phyloP scores from a whole-genome alignment of 1,140 invertebrate genomes.

The Cylas formicarius region DNA sequence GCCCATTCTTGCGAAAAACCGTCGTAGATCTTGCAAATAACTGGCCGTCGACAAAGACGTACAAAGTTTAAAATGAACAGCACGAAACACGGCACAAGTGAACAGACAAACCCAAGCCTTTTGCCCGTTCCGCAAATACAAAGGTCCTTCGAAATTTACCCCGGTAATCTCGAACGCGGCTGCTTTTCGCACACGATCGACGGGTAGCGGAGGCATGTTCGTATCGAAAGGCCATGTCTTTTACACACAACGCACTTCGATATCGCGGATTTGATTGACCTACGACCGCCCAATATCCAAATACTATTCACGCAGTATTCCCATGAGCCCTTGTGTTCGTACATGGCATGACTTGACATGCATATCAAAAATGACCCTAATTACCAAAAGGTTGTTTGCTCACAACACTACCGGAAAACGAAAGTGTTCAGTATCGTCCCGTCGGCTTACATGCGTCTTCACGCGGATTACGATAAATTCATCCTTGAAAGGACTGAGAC shows the following conservation, averaged over 20 bases:
- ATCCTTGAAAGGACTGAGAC: slow-evolving; percentile 10
- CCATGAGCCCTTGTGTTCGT: slow-evolving; percentile 15
- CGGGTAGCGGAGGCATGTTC: slow-evolving; percentile 12
- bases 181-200: slow-evolving; percentile 19
- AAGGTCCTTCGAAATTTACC: slow-evolving; percentile 36
- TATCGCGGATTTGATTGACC: slow-evolving; percentile 27
- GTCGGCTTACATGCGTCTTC: slow-evolving; percentile 27
- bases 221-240: slow-evolving; percentile 16
- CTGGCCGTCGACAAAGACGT: slow-evolving; percentile 28
- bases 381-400: slow-evolving; percentile 19
- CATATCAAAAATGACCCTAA: slow-evolving; percentile 3
- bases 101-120: slow-evolving; percentile 40
- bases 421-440: slow-evolving; percentile 25
- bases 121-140: slow-evolving; percentile 26
- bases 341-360: slow-evolving; percentile 12
- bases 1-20: slow-evolving; percentile 36
- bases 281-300: slow-evolving; percentile 31
- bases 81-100: slow-evolving; percentile 37
- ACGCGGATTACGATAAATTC: slow-evolving; percentile 27
- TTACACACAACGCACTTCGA: slow-evolving; percentile 30
- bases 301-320: slow-evolving; percentile 25
- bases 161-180: slow-evolving; percentile 34
- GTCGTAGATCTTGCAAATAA: slow-evolving; percentile 33
- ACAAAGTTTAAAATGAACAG: slow-evolving; percentile 39
- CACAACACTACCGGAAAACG: slow-evolving; percentile 30